Conservation (phyloP, 2,797 vertebrate genomes). For the Sorex maritimensis region DNA sequence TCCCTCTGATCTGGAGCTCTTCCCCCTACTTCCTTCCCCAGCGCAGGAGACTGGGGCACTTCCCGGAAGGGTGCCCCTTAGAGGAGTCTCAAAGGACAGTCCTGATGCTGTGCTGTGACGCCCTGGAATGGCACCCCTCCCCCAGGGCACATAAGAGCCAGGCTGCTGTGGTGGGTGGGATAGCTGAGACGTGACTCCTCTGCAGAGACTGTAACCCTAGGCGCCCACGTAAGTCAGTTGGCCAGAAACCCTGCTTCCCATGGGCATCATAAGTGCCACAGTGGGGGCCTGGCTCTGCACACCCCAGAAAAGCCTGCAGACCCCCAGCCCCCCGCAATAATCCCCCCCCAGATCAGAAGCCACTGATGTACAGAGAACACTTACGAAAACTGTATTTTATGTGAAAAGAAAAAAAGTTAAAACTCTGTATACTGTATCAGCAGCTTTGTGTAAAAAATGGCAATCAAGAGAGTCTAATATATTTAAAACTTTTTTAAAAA, state of each 20-base stretch:
- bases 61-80: conserved; percentile 59
- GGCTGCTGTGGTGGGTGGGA: conserved; percentile 54
- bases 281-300: conserved; percentile 71
- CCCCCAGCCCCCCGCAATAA: conserved; percentile 90
- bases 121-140: conserved; percentile 43
- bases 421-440: conserved; percentile 91
- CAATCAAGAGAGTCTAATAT: conserved; percentile 92
- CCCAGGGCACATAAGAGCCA: conserved; percentile 57
- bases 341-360: conserved; percentile 85
- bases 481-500: conserved; percentile 91
- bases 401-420: conserved; percentile 86
- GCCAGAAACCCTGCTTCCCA: conserved; percentile 73
- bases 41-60: conserved; percentile 31
- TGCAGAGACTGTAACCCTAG: conserved; percentile 38
- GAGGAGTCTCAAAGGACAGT: conserved; percentile 47
- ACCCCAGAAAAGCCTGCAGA: conserved; percentile 65
- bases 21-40: conserved; percentile 55
- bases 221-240: conserved; percentile 25
- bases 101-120: conserved; percentile 40
- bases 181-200: conserved; percentile 21
- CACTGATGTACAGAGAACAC: conserved; percentile 88
- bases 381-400: conserved; percentile 90
- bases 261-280: conserved; percentile 44
- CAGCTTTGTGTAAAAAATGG: conserved; percentile 92
- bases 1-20: conserved; percentile 47